phyloP scores from a whole-genome alignment of 2,113 vertebrate genomes.

The Istiophorus platypterus region DNA sequence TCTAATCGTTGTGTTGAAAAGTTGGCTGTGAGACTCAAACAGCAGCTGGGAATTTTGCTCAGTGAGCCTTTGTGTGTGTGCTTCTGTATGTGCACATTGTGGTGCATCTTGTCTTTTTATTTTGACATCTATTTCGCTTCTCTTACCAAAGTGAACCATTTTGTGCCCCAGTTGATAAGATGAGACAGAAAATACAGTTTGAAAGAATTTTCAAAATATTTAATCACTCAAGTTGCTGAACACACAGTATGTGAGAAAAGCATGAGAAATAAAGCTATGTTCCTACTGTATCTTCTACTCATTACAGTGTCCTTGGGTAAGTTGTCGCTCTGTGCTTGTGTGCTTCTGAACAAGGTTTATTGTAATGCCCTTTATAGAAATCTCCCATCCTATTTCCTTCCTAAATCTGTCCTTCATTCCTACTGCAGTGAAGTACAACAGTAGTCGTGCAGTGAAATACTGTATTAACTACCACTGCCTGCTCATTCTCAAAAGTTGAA shows the following conservation, averaged over 20 bases:
- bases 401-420: constrained; percentile 37
- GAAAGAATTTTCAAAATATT: constrained; percentile 19
- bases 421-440: constrained; percentile 16
- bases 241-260: background rate
- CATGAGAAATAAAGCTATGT: background rate
- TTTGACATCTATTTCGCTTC: constrained; percentile 40
- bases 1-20: constrained; percentile 38
- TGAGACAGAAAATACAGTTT: constrained; percentile 30
- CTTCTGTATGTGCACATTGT: background rate
- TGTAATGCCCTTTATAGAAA: background rate
- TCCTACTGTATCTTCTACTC: background rate
- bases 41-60: constrained; percentile 29
- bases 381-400: constrained; percentile 2
- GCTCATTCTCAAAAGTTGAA: background rate
- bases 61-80: constrained; percentile 4
- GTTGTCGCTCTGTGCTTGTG: background rate
- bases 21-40: constrained; percentile 14
- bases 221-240: constrained; percentile 1
- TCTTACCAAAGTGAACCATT: constrained; percentile 23
- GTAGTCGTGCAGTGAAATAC: constrained; percentile 29
- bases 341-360: constrained; percentile 13
- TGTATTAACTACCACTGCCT: background rate
- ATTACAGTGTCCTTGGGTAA: constrained; percentile 19
- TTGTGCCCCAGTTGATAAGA: constrained; percentile 19
- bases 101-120: constrained; percentile 28